A percentile compares a stretch with the other conserved stretches of the same genome.
Evolutionary conservation across 1,140 invertebrate species (phyloP).

Genomic region (Drosophila kepulauana): DNA sequence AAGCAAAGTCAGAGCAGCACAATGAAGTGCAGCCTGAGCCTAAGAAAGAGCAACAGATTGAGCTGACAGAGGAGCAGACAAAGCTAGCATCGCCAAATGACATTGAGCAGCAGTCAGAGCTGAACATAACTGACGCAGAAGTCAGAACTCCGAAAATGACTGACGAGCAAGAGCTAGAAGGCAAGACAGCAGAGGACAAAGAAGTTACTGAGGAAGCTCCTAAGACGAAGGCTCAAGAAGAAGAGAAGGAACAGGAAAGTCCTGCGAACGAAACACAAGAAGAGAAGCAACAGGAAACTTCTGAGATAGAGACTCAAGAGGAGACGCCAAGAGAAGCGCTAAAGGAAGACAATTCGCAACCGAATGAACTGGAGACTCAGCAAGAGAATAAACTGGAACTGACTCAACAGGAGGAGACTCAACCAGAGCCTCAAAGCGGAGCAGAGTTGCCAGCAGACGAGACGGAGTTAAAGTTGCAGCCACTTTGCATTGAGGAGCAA

Average conservation of each 20-base stretch:
- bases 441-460: neutral
- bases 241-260: neutral
- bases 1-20: neutral
- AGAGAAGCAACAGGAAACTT: constrained; percentile 22
- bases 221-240: neutral
- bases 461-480: neutral
- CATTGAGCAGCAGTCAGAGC: too few relatives aligned
- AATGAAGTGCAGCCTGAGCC: neutral
- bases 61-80: too few relatives aligned
- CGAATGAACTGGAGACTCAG: too few relatives aligned
- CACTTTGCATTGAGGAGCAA: neutral
- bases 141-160: too few relatives aligned
- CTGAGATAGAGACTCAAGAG: neutral
- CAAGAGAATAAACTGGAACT: neutral
- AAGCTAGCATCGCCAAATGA: too few relatives aligned
- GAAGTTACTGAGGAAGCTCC: too few relatives aligned
- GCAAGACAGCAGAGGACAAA: too few relatives aligned
- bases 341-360: neutral
- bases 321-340: neutral
- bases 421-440: too few relatives aligned
- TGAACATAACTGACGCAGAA: too few relatives aligned
- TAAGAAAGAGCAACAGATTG: neutral
- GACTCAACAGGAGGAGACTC: neutral
- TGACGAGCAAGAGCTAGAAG: too few relatives aligned
- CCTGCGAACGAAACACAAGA: neutral